Evolutionary conservation across 1,140 invertebrate species (phyloP), one percentile per base, ranked within the genome.

Genomic region (Drosophila micromelanica): DNA sequence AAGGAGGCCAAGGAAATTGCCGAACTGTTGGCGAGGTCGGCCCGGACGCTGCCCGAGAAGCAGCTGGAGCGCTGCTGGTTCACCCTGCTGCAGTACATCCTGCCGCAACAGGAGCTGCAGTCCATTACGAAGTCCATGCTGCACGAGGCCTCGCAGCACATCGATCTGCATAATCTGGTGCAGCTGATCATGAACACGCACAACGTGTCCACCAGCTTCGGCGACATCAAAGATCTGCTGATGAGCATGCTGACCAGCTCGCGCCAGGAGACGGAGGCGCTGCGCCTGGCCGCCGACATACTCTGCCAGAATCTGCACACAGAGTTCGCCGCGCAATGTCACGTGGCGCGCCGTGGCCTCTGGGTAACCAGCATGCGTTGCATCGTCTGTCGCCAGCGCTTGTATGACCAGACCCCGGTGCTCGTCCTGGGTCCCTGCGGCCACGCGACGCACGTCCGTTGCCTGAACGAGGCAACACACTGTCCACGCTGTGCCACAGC

Each of bases 81-180:
- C 45, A 62, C 64, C 2, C 67, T 94, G 0, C 48, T 94, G 42
- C 92, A 93, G 79, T 76, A 92, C 48, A 76, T 92, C 42, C 48
- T 91, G 73, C 82, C 81, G 46, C 67, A 74, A 70, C 78, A 73
- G 81, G 68, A 92, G 76, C 30, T 91, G 5, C 90, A 85, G 46
- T 72, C 77, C 8, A 78, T 92, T 3, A 91, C 93, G 13, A 91
- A 93, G 67, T 84, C 92, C 17, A 78, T 93, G 68, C 73, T 94
- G 23, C 93, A 93, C 73, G 91, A 92, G 23, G 93, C 93, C 9
- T 93, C 93, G n/a, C 93, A 92, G n/a, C 93, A 93, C 78, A 93
- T 94, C 1, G 92, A 93, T 60, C 86, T 93, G 17, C 79, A 92
- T 9, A 93, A 93, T 71, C 77, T 94, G 12, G 84, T 94, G 12